phyloP scores from a whole-genome alignment of 2,797 vertebrate genomes.

The Uromys caudimaculatus region DNA sequence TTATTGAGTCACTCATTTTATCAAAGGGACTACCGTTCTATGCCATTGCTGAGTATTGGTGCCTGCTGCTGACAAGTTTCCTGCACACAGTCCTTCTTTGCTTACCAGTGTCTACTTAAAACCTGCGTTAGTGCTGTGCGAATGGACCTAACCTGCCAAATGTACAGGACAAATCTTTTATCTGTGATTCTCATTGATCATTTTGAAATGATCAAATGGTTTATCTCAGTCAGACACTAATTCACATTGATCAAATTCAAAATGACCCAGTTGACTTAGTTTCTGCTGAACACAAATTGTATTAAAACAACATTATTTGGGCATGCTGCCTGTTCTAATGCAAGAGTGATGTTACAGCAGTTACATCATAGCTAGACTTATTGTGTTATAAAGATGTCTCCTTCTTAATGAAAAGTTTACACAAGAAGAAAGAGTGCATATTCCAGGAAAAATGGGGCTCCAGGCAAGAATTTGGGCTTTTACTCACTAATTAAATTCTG shows the following conservation, averaged over 20 bases:
- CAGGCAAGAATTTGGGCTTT: slow-evolving; percentile 87
- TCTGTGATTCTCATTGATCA: slow-evolving; percentile 86
- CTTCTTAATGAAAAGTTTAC: slow-evolving; percentile 90
- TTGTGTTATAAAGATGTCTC: slow-evolving; percentile 89
- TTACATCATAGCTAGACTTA: slow-evolving; percentile 87
- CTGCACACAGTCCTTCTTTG: slow-evolving; percentile 62
- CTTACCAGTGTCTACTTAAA: slow-evolving; percentile 76
- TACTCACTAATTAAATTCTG: slow-evolving; percentile 88
- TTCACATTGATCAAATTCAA: slow-evolving; percentile 88
- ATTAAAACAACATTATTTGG: slow-evolving; percentile 90
- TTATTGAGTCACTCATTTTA: slow-evolving; percentile 64
- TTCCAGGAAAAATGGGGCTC: slow-evolving; percentile 87
- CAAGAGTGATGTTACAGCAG: slow-evolving; percentile 87
- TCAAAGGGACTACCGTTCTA: slow-evolving; percentile 62
- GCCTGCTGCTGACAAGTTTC: slow-evolving; percentile 46
- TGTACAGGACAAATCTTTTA: slow-evolving; percentile 84
- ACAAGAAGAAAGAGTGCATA: slow-evolving; percentile 85
- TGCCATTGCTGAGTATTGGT: neutral
- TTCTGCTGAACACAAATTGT: slow-evolving; percentile 88
- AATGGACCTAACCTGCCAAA: slow-evolving; percentile 77
- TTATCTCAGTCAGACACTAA: slow-evolving; percentile 87
- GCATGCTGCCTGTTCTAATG: slow-evolving; percentile 86
- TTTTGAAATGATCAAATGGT: slow-evolving; percentile 88
- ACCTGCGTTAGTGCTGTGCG: slow-evolving; percentile 63
- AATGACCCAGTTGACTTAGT: slow-evolving; percentile 86